Base-by-base conservation (phyloP, 2,113 vertebrate species). In the Mirounga angustirostris region DNA sequence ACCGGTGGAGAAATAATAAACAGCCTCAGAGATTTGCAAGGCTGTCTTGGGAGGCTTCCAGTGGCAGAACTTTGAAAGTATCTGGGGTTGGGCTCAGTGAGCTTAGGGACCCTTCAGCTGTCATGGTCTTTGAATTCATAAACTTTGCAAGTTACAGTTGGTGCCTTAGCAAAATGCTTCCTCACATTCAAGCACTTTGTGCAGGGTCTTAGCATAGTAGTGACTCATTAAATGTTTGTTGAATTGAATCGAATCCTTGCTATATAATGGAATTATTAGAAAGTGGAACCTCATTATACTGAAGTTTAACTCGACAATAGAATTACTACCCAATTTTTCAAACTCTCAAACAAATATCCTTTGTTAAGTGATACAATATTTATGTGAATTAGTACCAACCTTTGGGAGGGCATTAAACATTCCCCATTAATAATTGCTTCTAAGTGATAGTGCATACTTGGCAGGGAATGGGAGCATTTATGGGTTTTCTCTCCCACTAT, bases 361-460 rank as follows among this genome's bases (percentile, higher is more conserved):
- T 96, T 86, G 54, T 96, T 89, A 96, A 95, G 40, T 93, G 80
- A 83, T 96, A 96, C 95, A 98, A 97, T 97, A 97, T 98, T 98
- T 98, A 96, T 96, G 92, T 93, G 96, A 97, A 96, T 96, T 95
- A 97, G 94, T 86, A 65, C 59, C 95, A 98, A n/a, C 71, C 40
- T 95, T 91, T 89, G 30, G 50, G 73, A 93, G 73, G 58, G 58
- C 59, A 89, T 94, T 93, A 93, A 91, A 91, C 89, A 79, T 21
- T 95, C 28, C 36, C 58, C 71, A 63, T 78, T 93, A 95, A 98
- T 95, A 95, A 95, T 10, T 46, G 84, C 96, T 85, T 86, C 91
- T 82, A 83, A 85, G 81, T 89, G 82, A 84, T 82, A 81, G 91
- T 11, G 16, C 71, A 54, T 54, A 59, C 85, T 95, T 82, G 82